phyloP scores from a whole-genome alignment of 2,888 invertebrate genomes.

The Halocaridina rubra region DNA sequence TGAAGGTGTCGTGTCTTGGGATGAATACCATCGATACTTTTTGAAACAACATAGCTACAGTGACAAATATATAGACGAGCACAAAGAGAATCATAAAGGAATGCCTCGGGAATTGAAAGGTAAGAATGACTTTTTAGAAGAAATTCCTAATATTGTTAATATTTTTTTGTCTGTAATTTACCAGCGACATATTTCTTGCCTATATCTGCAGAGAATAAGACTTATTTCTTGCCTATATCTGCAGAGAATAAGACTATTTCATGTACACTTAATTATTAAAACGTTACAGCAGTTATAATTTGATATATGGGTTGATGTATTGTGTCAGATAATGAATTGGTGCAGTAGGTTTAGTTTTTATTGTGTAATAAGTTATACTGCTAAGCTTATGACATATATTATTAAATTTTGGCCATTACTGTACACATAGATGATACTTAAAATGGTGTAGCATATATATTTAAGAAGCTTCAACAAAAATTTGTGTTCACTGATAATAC shows the following conservation, averaged over 20 bases:
- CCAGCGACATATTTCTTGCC: neutral
- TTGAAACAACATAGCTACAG: slow-evolving; percentile 52
- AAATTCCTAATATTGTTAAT: neutral
- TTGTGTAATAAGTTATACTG: no score
- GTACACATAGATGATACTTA: no score
- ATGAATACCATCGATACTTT: slow-evolving; percentile 48
- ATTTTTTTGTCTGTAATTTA: neutral
- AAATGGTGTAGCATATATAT: no score
- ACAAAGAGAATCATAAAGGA: slow-evolving; percentile 47
- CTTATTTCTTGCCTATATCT: neutral
- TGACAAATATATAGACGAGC: slow-evolving; percentile 46
- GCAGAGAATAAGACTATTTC: neutral
- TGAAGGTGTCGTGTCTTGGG: slow-evolving; percentile 59
- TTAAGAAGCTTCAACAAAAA: no score
- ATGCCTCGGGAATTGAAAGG: slow-evolving; percentile 55
- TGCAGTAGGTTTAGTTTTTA: no score
- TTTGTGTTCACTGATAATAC: no score
- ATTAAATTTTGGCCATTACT: no score
- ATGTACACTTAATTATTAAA: neutral
- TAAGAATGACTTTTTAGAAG: neutral
- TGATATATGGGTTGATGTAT: no score
- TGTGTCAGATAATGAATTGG: no score
- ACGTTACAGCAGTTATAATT: neutral
- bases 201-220: neutral
- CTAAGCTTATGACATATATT: no score